A percentile compares a stretch with the other conserved stretches of the same genome.
Evolutionary conservation across 2,888 invertebrate genomes (phyloP).

Genomic region (Listrodromus nycthemerus): DNA sequence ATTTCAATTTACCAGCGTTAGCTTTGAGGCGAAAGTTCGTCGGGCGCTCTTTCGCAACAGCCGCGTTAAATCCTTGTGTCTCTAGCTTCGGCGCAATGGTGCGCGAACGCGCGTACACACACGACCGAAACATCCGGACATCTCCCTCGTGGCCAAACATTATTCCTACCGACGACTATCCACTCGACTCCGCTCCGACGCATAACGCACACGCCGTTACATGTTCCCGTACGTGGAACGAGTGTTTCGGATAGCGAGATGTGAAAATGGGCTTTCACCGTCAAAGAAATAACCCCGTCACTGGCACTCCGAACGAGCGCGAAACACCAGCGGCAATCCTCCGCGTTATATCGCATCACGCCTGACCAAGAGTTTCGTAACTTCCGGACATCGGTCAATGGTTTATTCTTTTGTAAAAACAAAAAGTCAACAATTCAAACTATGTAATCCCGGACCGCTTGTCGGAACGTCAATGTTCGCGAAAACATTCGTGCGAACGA

Average conservation of each 20-base stretch:
- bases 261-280: constrained; percentile 18
- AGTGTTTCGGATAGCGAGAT: constrained; percentile 30
- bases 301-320: constrained; percentile 23
- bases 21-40: constrained; percentile 56
- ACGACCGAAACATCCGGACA: not conserved
- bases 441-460: too few relatives aligned
- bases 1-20: constrained; percentile 48
- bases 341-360: constrained; percentile 15
- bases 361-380: not conserved
- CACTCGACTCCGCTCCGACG: not conserved
- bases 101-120: not conserved
- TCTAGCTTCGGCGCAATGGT: not conserved
- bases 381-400: constrained; percentile 17
- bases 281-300: constrained; percentile 14
- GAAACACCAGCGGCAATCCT: not conserved
- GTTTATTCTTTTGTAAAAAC: constrained; percentile 4
- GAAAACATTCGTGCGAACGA: too few relatives aligned
- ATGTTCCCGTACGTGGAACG: not conserved
- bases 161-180: not conserved
- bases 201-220: not conserved
- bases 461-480: too few relatives aligned
- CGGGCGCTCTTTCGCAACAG: constrained; percentile 69
- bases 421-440: not conserved
- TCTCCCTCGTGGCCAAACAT: constrained; percentile 1
- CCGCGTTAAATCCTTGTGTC: constrained; percentile 35